Base-by-base conservation (phyloP, 2,888 invertebrate species). In the Drosophila mimica region DNA sequence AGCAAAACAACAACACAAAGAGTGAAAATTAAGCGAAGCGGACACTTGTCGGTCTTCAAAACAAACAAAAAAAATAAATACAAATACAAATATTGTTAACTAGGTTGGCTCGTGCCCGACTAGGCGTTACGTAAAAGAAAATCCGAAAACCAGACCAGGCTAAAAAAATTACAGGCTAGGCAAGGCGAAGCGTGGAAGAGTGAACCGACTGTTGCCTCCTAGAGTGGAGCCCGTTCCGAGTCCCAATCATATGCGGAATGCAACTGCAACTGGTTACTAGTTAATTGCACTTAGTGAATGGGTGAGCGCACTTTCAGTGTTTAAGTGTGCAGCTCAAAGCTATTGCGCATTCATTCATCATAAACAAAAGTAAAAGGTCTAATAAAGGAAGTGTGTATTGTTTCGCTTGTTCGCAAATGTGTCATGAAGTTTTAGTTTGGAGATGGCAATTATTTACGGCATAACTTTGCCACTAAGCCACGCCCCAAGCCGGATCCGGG, bases 101-200 rank as follows among this genome's bases (percentile, higher is more conserved):
- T 83, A 81, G 81, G 83, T 88, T 87, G 87, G 76, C 64, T 79
- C 79, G 83, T 86, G 83, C 77, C 74, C 68, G 59, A 56, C 77
- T 77, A 71, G 64, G 48, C 69, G 71, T 85, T 85, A 85, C 82
- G 85, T 85, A 85, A 85, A 88, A 73, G 89, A 85, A 85, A 85
- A 85, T 59, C 67, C 61, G 58, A 59, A 56, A 64, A 65, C 66
- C 74, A 70, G 74, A 61, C 67, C 63, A 62, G 62, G 65, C 79
- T 67, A 54, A 40, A 69, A 56, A 53, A 56, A 67, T 4, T 13
- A 58, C 69, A 68, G 60, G 64, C 69, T 46, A 60, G 53, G 54
- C 53, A 51, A 61, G 57, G 38, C 62, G 9, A n/a, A 13, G 28
- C 38, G 60, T 61, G 65, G 58, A 53, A n/a, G 48, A 74, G 40